Conservation (phyloP, 2,888 invertebrate genomes). For the Liposcelis brunnea region DNA sequence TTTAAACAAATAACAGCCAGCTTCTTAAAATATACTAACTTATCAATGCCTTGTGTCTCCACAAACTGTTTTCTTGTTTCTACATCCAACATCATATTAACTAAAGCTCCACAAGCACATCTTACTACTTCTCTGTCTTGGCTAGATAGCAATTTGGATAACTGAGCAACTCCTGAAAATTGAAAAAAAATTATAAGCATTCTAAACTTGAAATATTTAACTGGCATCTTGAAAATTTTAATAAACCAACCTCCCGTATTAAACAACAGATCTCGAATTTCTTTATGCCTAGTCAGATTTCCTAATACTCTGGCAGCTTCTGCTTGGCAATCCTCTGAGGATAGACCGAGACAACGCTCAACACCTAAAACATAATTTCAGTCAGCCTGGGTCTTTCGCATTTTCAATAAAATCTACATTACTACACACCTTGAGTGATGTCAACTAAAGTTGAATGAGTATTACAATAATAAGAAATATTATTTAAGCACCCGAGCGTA, state of each 20-base stretch:
- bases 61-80: slow-evolving; percentile 35
- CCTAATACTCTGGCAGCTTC: slow-evolving; percentile 70
- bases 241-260: slow-evolving; percentile 37
- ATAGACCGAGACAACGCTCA: too few species aligned
- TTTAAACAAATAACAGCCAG: neutral
- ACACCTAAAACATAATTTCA: too few species aligned
- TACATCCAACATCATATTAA: slow-evolving; percentile 52
- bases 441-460: slow-evolving; percentile 16
- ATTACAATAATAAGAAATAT: slow-evolving; percentile 58
- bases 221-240: neutral
- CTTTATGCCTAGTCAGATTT: slow-evolving; percentile 56
- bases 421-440: neutral
- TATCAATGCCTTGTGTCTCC: slow-evolving; percentile 32
- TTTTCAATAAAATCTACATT: too few species aligned
- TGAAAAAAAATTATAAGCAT: slow-evolving; percentile 1
- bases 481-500: slow-evolving; percentile 65
- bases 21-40: slow-evolving; percentile 22
- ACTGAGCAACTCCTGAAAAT: neutral
- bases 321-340: slow-evolving; percentile 33
- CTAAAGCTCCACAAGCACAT: slow-evolving; percentile 43
- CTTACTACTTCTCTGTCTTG: neutral
- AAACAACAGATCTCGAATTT: slow-evolving; percentile 44
- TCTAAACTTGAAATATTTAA: neutral
- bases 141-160: neutral
- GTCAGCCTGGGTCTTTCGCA: too few species aligned